A percentile compares a stretch with the other conserved stretches of the same genome.
Conservation (phyloP, 2,888 invertebrate genomes). For the Chalcosyrphus nemorum region DNA sequence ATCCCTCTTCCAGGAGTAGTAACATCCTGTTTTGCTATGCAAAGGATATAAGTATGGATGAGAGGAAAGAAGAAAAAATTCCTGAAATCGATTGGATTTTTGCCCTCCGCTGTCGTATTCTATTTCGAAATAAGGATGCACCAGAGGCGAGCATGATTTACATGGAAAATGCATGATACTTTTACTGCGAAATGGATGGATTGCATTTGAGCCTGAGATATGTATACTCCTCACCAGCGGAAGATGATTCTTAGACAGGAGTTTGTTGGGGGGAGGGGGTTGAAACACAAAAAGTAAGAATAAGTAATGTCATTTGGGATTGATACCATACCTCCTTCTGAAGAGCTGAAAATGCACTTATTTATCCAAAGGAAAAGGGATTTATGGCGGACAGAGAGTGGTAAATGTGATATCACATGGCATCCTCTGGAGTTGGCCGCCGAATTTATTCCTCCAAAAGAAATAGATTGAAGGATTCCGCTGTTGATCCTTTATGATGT, state of each 20-base stretch:
- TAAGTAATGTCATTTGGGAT: constrained; percentile 72
- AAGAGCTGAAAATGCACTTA: constrained; percentile 65
- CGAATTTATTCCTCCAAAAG: neutral
- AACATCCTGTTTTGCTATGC: constrained; percentile 55
- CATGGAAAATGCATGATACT: constrained; percentile 71
- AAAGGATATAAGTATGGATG: constrained; percentile 49
- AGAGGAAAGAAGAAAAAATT: too few species aligned
- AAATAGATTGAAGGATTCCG: neutral
- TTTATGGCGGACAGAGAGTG: constrained; percentile 52
- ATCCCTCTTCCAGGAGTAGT: constrained; percentile 19
- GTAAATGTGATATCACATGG: constrained; percentile 30
- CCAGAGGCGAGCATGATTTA: constrained; percentile 57
- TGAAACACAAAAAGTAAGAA: constrained; percentile 55
- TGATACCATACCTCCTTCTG: constrained; percentile 64
- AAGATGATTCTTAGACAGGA: constrained; percentile 1
- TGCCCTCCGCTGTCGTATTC: constrained; percentile 21
- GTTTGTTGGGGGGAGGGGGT: constrained; percentile 21
- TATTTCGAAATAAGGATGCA: constrained; percentile 17
- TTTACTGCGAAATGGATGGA: constrained; percentile 53
- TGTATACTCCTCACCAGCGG: neutral
- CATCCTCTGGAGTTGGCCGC: neutral
- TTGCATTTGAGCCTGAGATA: constrained; percentile 37
- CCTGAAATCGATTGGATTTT: constrained; percentile 56
- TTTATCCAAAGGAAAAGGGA: constrained; percentile 64
- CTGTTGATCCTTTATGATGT: too few species aligned